Evolutionary conservation across 1,140 invertebrate genomes (phyloP).

Genomic region (Littorina saxatilis): DNA sequence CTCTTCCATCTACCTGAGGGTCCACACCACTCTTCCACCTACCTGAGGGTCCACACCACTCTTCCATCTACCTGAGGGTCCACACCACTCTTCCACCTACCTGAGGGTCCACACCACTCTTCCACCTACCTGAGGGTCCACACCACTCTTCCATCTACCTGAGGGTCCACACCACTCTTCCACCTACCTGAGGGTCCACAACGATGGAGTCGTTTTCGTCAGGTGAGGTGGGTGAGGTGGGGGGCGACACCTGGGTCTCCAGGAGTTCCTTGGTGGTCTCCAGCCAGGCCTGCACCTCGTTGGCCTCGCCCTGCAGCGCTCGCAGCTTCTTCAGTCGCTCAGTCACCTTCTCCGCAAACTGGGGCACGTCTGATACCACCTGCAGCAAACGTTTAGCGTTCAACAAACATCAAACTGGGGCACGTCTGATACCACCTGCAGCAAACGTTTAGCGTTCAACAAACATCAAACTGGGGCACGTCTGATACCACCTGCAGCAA

Average conservation of each 20-base stretch:
- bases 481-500: constrained; percentile 57
- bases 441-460: constrained; percentile 44
- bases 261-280: constrained; percentile 59
- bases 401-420: not conserved
- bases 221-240: constrained; percentile 49
- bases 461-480: constrained; percentile 58
- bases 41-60: too few species aligned
- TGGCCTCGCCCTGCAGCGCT: constrained; percentile 57
- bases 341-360: constrained; percentile 54
- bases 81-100: too few species aligned
- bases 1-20: too few species aligned
- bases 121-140: too few species aligned
- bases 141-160: too few species aligned
- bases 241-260: constrained; percentile 53
- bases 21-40: too few species aligned
- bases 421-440: not conserved
- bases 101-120: too few species aligned
- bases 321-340: constrained; percentile 55
- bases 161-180: too few species aligned
- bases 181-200: constrained; percentile 80
- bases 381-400: constrained; percentile 24
- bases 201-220: constrained; percentile 78
- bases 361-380: constrained; percentile 61
- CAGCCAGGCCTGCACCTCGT: constrained; percentile 64
- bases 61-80: too few species aligned